Base-by-base conservation (phyloP, 2,888 invertebrate genomes). In the Dyspetes luteomarginatus region DNA sequence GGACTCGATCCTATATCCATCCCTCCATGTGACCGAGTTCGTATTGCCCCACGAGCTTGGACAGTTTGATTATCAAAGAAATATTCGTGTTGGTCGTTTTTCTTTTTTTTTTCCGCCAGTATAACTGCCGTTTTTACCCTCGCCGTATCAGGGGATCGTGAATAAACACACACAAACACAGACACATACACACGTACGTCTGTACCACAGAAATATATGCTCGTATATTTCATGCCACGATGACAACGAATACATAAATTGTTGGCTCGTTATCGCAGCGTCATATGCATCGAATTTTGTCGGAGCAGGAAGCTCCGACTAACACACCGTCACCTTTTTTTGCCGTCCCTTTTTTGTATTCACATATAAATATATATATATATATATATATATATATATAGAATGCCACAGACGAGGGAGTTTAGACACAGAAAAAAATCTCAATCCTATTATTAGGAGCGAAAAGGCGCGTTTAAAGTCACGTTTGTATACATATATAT, bases 11-110 rank as follows among this genome's bases (percentile, higher is more conserved):
- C 19, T 19, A 50, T 41, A 56, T 28, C 26, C 55, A 55, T 56
- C 12, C 43, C 55, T 68, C 62, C 67, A 73, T 45, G 62, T 24
- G 73, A 78, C 68, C 71, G 68, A 26, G 65, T 60, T 65, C 78
- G 67, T 78, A 72, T 60, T 15, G 30, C 65, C 43, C 36, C 5
- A 12, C 56, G n/a, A 58, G 36, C 48, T 45, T 56, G 73, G 67
- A 68, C 73, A 73, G 67, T 73, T 73, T 78, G 73, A 78, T 78
- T 78, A 73, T 78, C 78, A 55, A 62, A 78, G 68, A 78, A 73
- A 73, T 78, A 78, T 78, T 62, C 68, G 73, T 68, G 52, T 48
- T 17, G 45, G 24, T 36, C 19, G 17, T 43, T 24, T 45, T 43
- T 30, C 4, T 48, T 48, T 15, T 4, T 58, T 2, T 55, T 24